Percentiles rank a stretch among this genome's conserved stretches.
phyloP scores from a whole-genome alignment of 2,113 vertebrate species.

The Acanthochromis polyacanthus region DNA sequence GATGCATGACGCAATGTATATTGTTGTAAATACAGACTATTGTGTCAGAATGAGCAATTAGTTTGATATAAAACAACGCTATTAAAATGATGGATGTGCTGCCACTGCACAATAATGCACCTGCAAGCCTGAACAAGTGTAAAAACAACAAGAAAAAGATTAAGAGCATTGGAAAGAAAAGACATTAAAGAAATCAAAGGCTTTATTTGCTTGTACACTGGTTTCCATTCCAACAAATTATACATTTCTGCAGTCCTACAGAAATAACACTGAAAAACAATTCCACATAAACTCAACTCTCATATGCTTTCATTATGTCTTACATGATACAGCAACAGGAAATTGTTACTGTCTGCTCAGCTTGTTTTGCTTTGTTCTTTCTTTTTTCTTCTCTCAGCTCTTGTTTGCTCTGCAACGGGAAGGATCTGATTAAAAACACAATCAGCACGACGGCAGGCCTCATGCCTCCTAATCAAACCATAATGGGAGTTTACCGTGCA shows the following conservation, averaged over 20 bases:
- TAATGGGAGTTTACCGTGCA: conserved; percentile 67
- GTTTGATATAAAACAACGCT: not conserved
- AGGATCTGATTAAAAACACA: conserved; percentile 74
- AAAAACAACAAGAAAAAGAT: not conserved
- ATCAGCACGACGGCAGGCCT: conserved; percentile 56
- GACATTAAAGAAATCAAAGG: conserved; percentile 13
- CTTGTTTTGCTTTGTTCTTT: conserved; percentile 47
- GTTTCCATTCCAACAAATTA: conserved; percentile 32
- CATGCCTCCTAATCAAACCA: conserved; percentile 68
- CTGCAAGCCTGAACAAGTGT: not conserved
- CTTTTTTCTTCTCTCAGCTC: conserved; percentile 15
- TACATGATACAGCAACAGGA: conserved; percentile 46
- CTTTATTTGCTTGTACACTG: conserved; percentile 4
- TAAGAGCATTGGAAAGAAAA: conserved; percentile 4
- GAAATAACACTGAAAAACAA: conserved; percentile 38
- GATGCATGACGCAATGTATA: too few relatives aligned
- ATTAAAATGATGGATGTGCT: not conserved
- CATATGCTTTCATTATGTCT: conserved; percentile 35
- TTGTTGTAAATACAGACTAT: not conserved
- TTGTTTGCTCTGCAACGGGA: conserved; percentile 54
- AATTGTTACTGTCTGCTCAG: conserved; percentile 59
- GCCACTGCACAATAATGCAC: not conserved
- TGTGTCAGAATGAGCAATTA: not conserved
- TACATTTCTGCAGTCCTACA: conserved; percentile 11
- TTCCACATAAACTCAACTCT: conserved; percentile 36